These are phyloP conservation scores for Blennius ocellaris DNA, from an alignment of 2,113 vertebrate species.

Conservation along the genomic window DNA sequence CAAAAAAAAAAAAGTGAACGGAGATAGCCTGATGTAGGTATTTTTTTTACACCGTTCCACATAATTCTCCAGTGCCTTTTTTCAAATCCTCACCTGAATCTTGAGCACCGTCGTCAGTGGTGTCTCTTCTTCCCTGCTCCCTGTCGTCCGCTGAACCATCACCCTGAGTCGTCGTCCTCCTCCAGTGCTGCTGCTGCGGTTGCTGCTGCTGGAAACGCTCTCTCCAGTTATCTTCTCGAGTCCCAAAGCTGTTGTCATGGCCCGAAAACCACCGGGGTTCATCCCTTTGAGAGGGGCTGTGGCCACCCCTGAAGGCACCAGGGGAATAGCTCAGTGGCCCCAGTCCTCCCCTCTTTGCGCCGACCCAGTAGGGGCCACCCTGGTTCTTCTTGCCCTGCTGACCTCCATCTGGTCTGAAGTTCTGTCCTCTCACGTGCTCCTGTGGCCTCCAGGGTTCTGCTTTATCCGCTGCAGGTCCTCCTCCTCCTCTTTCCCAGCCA, in stretches of 20 bases:
- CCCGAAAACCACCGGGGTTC: slow-evolving; percentile 81
- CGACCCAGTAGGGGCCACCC: slow-evolving; percentile 75
- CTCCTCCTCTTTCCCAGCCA: slow-evolving; percentile 75
- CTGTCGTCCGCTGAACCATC: slow-evolving; percentile 77
- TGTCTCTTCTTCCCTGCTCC: slow-evolving; percentile 48
- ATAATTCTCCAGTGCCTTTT: neutral
- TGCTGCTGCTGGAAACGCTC: slow-evolving; percentile 73
- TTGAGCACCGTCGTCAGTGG: slow-evolving; percentile 63
- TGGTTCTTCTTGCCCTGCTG: slow-evolving; percentile 79
- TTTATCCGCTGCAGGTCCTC: slow-evolving; percentile 70
- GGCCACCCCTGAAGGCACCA: slow-evolving; percentile 78
- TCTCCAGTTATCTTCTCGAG: slow-evolving; percentile 84
- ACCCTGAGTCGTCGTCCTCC: slow-evolving; percentile 75
- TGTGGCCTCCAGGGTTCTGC: slow-evolving; percentile 82
- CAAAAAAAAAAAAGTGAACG: no score
- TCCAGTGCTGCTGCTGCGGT: slow-evolving; percentile 46
- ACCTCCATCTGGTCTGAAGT: slow-evolving; percentile 81
- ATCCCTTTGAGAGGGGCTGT: slow-evolving; percentile 85
- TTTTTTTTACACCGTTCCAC: neutral
- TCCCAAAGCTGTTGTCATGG: slow-evolving; percentile 72
- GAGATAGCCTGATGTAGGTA: no score
- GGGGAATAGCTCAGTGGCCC: slow-evolving; percentile 79
- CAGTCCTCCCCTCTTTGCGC: slow-evolving; percentile 82
- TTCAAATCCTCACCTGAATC: slow-evolving; percentile 69
- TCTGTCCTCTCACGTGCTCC: slow-evolving; percentile 79